Evolutionary conservation across 2,113 vertebrate species (phyloP).

Genomic region (Passer montanus): DNA sequence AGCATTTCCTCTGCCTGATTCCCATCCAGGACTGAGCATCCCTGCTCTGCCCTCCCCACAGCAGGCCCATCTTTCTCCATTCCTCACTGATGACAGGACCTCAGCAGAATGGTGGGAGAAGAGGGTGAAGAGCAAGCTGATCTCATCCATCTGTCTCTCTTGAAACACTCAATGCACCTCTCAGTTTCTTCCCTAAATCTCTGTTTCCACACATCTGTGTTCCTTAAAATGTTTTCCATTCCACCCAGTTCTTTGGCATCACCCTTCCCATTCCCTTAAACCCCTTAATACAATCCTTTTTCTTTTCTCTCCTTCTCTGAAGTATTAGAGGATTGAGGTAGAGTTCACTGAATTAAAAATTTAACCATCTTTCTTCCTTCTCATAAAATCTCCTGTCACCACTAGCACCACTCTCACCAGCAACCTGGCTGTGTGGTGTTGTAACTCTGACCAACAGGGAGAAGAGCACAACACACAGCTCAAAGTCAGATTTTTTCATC

Average conservation of each 20-base stretch:
- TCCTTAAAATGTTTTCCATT: not conserved
- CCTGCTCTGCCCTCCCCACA: not conserved
- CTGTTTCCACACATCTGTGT: not conserved
- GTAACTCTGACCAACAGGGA: not conserved
- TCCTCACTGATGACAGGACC: not conserved
- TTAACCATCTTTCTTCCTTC: not conserved
- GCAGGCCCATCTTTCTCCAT: not conserved
- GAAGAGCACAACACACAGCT: not conserved
- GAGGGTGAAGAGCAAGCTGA: not conserved
- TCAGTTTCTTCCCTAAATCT: not conserved
- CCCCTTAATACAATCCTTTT: accelerated
- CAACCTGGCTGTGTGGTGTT: not conserved
- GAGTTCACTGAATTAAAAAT: not conserved
- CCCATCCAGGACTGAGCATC: not conserved
- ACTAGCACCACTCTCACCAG: not conserved
- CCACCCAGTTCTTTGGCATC: not conserved
- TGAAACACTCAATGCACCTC: not conserved
- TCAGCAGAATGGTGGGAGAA: not conserved
- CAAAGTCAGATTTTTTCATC: not conserved
- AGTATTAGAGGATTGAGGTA: not conserved
- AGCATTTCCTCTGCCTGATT: not conserved
- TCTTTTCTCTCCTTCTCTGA: not conserved
- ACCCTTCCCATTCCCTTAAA: not conserved
- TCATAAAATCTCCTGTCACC: not conserved
- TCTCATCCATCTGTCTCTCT: not conserved